Evolutionary conservation across 2,113 vertebrate species (phyloP), one percentile per base, ranked within the genome.

Genomic region (Oceanodroma tethys): DNA sequence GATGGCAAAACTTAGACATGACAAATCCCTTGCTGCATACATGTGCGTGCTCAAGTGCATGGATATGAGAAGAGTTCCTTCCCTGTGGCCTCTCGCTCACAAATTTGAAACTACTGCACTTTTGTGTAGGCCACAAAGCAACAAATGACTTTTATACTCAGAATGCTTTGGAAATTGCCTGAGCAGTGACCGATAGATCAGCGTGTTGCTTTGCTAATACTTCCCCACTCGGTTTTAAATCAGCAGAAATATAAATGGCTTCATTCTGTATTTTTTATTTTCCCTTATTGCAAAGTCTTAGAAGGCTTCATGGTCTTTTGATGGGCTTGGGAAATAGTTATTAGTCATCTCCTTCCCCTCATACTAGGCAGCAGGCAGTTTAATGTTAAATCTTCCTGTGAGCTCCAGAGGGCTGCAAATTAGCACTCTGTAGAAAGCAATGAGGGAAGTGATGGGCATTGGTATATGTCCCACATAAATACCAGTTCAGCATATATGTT

Each of bases 401-500:
- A 90, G 79, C 89, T 97, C 83, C 85, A 88, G 81, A 93, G 95
- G 45, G 36, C 65, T 81, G 53, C 67, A 88, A 78, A 85, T 87
- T 78, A 96, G 16, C 55, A 26, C 60, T 30, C 73, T 66, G 81
- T 38, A 83, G 43, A 72, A 81, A 95, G 78, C 71, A 94, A 10
- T 50, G 70, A 68, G 30, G 80, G 43, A 89, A 88, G 23, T 91
- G 76, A 97, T 94, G 66, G 91, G 38, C 78, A 73, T 20, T 81
- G 94, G 58, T 91, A 84, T 81, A 87, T 43, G 59, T 60, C 32
- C 48, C 56, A 40, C 66, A 34, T 92, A 96, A 95, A 34, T 48
- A 71, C 47, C 40, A 81, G 56, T 91, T 93, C 89, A 93, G 89
- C 81, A 74, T 97, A 95, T 86, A 97, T 82, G 62, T 96, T 95